Evolutionary conservation across 2,797 vertebrate genomes (phyloP).

Genomic region (Argyrosomus regius): DNA sequence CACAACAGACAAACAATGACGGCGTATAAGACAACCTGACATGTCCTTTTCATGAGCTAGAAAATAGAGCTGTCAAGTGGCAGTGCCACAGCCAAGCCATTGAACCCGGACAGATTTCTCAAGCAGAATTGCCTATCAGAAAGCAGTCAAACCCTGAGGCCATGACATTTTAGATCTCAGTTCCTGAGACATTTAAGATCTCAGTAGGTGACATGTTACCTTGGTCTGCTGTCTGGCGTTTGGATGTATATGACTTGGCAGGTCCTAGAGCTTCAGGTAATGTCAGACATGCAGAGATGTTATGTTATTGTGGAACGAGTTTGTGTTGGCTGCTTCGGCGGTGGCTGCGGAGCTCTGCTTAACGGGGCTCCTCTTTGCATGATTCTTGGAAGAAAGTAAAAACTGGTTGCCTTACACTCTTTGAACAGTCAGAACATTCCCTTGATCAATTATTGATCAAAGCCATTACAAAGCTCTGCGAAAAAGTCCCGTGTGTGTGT

Average conservation of each 20-base stretch:
- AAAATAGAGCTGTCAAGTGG: conserved; percentile 76
- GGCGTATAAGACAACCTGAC: conserved; percentile 61
- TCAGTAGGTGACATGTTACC: conserved; percentile 64
- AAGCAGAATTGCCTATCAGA: conserved; percentile 60
- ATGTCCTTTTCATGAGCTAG: conserved; percentile 71
- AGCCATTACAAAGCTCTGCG: conserved; percentile 74
- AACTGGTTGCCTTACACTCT: conserved; percentile 60
- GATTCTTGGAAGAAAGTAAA: conserved; percentile 48
- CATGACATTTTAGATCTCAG: conserved; percentile 76
- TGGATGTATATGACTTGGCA: conserved; percentile 65
- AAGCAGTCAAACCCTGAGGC: conserved; percentile 72
- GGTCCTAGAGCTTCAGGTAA: conserved; percentile 59
- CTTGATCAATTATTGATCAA: conserved; percentile 83
- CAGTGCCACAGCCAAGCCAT: conserved; percentile 48
- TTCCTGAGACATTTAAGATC: conserved; percentile 74
- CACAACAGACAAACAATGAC: conserved; percentile 52
- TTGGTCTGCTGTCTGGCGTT: conserved; percentile 55
- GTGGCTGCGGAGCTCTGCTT: neutral
- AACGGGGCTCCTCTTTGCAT: conserved; percentile 15
- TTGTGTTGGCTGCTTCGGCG: conserved; percentile 5
- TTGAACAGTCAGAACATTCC: conserved; percentile 69
- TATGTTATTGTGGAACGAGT: conserved; percentile 16
- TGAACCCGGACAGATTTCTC: conserved; percentile 69
- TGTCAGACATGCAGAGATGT: conserved; percentile 44
- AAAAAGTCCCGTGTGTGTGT: conserved; percentile 50